A percentile compares a stretch with the other conserved stretches of the same genome.
phyloP scores from a whole-genome alignment of 1,140 invertebrate species.

The Leucophenga varia region DNA sequence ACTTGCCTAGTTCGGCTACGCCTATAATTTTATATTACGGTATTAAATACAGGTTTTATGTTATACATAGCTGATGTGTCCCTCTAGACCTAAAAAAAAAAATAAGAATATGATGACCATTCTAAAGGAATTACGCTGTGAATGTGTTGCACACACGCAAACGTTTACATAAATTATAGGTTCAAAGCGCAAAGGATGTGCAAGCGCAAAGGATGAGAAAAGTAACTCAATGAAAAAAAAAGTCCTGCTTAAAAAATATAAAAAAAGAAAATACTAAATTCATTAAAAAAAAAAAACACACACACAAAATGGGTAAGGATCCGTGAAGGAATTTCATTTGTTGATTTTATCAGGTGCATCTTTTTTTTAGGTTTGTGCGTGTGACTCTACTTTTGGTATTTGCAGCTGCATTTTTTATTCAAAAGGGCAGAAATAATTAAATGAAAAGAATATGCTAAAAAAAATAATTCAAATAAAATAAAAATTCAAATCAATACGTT shows the following conservation, averaged over 20 bases:
- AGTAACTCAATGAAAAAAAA: not conserved
- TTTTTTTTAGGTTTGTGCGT: too few relatives aligned
- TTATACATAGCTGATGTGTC: too few relatives aligned
- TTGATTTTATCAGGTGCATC: constrained; percentile 24
- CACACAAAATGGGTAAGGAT: too few relatives aligned
- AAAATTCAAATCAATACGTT: too few relatives aligned
- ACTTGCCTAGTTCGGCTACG: constrained; percentile 16
- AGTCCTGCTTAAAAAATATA: constrained; percentile 7
- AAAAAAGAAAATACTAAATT: constrained; percentile 7
- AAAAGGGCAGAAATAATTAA: not conserved
- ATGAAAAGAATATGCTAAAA: too few relatives aligned
- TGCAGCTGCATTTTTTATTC: constrained; percentile 36
- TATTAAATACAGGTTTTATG: constrained; percentile 39
- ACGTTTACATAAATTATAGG: constrained; percentile 39
- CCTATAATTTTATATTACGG: constrained; percentile 32
- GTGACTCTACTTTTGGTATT: constrained; percentile 20
- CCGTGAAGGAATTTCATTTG: constrained; percentile 34
- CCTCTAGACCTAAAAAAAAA: too few relatives aligned
- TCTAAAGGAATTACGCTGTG: too few relatives aligned
- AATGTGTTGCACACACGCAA: constrained; percentile 36
- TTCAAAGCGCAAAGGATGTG: constrained; percentile 5
- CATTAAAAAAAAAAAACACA: too few relatives aligned
- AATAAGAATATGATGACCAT: too few relatives aligned
- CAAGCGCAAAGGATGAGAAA: not conserved
- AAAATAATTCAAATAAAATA: too few relatives aligned